These are phyloP conservation scores for Theonella swinhoei DNA, from an alignment of 37 sponge, comb jelly and placozoan species.

Conservation along the genomic window DNA sequence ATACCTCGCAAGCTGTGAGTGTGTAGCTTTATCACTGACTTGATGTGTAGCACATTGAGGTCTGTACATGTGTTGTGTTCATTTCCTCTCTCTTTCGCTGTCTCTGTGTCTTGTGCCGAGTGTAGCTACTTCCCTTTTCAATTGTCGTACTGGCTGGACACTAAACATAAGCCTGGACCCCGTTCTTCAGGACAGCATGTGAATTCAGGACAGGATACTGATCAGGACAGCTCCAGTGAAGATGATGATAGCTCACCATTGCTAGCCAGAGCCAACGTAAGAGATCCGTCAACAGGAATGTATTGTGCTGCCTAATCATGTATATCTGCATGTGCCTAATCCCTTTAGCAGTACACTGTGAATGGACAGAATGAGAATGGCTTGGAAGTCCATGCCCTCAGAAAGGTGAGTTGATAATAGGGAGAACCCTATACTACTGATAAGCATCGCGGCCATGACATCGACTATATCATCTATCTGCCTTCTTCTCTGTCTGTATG, in stretches of 20 bases:
- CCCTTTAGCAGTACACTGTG: too few species aligned
- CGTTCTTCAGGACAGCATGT: neutral
- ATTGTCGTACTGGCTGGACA: slow-evolving; percentile 63
- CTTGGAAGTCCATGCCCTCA: neutral
- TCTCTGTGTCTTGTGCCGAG: too few species aligned
- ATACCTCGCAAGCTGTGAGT: slow-evolving; percentile 80
- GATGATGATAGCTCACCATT: neutral
- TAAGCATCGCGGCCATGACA: too few species aligned
- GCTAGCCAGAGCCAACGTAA: neutral
- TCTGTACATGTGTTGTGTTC: neutral
- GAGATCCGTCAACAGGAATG: too few species aligned
- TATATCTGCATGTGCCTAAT: too few species aligned
- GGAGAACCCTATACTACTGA: neutral
- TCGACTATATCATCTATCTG: too few species aligned
- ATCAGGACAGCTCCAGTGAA: slow-evolving; percentile 5
- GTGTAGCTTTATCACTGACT: neutral
- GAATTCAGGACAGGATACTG: neutral
- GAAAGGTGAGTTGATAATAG: neutral
- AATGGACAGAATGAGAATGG: neutral
- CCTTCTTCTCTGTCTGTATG: neutral
- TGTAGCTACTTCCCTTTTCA: slow-evolving; percentile 66
- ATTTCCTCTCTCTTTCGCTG: neutral
- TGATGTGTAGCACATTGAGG: neutral
- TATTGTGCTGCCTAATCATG: too few species aligned
- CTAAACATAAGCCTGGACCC: neutral